Evolutionary conservation across 2,888 invertebrate genomes (phyloP).

Genomic region (Hylaea fasciaria): DNA sequence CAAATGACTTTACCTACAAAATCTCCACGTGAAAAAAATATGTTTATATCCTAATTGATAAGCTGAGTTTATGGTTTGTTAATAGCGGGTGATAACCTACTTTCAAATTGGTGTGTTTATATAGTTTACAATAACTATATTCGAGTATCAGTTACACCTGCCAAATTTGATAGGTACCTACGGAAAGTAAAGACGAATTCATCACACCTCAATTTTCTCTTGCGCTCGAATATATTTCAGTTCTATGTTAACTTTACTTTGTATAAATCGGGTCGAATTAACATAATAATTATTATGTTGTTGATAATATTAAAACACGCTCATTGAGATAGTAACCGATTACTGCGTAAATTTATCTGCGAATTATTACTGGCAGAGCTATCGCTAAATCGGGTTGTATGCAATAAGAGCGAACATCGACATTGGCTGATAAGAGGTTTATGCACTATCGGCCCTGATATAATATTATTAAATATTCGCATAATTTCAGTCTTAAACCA

Average conservation of each 20-base stretch:
- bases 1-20: slow-evolving; percentile 59
- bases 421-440: slow-evolving; percentile 56
- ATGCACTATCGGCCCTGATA: slow-evolving; percentile 46
- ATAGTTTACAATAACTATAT: slow-evolving; percentile 36
- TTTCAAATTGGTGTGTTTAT: slow-evolving; percentile 44
- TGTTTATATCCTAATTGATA: slow-evolving; percentile 53
- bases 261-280: slow-evolving; percentile 25
- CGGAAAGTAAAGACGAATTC: slow-evolving; percentile 14
- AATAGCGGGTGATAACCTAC: slow-evolving; percentile 60
- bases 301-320: slow-evolving; percentile 26
- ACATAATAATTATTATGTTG: slow-evolving; percentile 3
- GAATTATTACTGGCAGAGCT: slow-evolving; percentile 20
- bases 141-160: slow-evolving; percentile 35
- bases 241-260: not conserved
- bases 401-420: slow-evolving; percentile 42
- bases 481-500: slow-evolving; percentile 25
- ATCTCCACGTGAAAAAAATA: slow-evolving; percentile 49
- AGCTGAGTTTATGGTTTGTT: slow-evolving; percentile 55
- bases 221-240: slow-evolving; percentile 16
- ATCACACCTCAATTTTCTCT: slow-evolving; percentile 8
- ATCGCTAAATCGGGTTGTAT: slow-evolving; percentile 33
- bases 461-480: slow-evolving; percentile 35
- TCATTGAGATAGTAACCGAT: slow-evolving; percentile 19
- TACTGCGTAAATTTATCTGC: slow-evolving; percentile 20
- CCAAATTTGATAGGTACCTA: slow-evolving; percentile 33